Conservation (phyloP, 2,113 vertebrate species). For the Paradoxurus hermaphroditus region DNA sequence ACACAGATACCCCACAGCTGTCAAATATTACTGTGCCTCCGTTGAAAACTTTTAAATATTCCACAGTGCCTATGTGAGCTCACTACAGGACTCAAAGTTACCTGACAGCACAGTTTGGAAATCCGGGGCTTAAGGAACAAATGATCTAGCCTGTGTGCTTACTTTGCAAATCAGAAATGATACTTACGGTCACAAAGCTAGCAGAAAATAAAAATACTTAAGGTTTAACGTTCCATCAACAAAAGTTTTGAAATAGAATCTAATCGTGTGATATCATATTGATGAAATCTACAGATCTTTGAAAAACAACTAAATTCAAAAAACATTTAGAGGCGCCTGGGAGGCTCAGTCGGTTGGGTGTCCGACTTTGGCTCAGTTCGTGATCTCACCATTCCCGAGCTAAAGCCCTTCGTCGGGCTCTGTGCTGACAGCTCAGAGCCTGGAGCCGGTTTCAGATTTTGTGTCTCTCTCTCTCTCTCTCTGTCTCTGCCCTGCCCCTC, state of each 20-base stretch:
- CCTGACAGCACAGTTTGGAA: not conserved
- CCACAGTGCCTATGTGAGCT: not conserved
- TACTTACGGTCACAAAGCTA: not conserved
- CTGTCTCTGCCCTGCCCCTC: too few species aligned
- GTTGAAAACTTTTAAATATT: not conserved
- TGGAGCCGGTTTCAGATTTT: too few species aligned
- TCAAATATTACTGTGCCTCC: not conserved
- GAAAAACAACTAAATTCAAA: conserved; percentile 25
- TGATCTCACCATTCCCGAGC: too few species aligned
- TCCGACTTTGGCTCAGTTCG: too few species aligned
- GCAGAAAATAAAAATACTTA: not conserved
- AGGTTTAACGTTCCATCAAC: conserved; percentile 25
- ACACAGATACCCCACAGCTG: not conserved
- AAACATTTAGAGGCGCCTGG: not conserved
- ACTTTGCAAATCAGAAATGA: conserved; percentile 28
- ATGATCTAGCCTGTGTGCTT: not conserved
- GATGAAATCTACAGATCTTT: conserved; percentile 17
- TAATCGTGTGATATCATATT: not conserved
- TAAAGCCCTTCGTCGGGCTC: too few species aligned
- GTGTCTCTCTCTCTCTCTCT: too few species aligned
- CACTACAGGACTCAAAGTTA: not conserved
- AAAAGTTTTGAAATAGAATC: conserved; percentile 32
- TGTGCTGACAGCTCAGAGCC: too few species aligned
- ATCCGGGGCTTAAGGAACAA: not conserved
- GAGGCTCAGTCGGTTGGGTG: too few species aligned